A percentile compares a stretch with the other conserved stretches of the same genome.
Evolutionary conservation across 2,888 invertebrate genomes (phyloP).

Genomic region (Lasioglossum calceatum): DNA sequence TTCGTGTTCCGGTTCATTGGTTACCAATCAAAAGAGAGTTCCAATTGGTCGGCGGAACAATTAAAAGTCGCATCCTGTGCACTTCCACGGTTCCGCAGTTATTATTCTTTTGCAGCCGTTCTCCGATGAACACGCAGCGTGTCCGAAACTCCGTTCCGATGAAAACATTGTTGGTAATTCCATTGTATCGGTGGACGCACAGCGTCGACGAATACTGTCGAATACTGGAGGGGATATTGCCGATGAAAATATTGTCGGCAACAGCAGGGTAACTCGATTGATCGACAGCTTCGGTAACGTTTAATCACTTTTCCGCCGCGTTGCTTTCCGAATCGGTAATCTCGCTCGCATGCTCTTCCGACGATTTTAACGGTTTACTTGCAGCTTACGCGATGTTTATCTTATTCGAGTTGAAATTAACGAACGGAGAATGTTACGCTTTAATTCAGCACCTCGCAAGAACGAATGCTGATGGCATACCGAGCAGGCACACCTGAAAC

Average conservation of each 20-base stretch:
- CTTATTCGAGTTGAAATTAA: not conserved
- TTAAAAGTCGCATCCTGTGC: not conserved
- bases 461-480: not conserved
- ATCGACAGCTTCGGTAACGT: not conserved
- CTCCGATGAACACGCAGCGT: not conserved
- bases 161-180: not conserved
- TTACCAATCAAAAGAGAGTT: not conserved
- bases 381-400: not conserved
- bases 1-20: too few relatives aligned
- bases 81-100: not conserved
- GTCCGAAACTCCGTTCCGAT: not conserved
- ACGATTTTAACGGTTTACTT: not conserved
- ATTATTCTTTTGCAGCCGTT: not conserved
- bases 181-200: not conserved
- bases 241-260: not conserved
- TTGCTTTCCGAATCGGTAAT: not conserved
- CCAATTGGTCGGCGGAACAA: not conserved
- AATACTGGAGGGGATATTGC: not conserved
- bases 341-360: not conserved
- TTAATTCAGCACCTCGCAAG: not conserved
- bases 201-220: not conserved
- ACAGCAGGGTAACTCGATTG: not conserved
- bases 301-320: not conserved
- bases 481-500: not conserved
- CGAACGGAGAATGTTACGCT: not conserved